Evolutionary conservation across 2,797 vertebrate genomes (phyloP).

Genomic region (Tokudaia tokunoshimensis): DNA sequence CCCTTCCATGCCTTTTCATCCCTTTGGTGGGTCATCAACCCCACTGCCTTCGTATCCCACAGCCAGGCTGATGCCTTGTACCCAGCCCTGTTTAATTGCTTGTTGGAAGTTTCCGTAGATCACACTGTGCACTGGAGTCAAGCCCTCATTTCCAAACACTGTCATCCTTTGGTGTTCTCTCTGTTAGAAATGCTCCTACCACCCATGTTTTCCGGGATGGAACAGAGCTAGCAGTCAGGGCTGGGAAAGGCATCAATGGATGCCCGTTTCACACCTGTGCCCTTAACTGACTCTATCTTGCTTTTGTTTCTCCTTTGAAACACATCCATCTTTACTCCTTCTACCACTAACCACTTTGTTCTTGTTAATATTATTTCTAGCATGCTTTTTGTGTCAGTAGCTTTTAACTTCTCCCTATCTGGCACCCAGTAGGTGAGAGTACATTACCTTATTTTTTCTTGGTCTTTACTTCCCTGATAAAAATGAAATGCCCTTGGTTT

Average conservation of each 20-base stretch:
- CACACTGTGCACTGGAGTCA: not conserved
- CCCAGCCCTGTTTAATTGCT: not conserved
- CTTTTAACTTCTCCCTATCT: not conserved
- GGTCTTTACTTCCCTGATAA: not conserved
- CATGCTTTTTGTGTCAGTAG: not conserved
- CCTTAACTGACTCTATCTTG: not conserved
- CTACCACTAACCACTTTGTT: not conserved
- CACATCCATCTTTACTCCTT: not conserved
- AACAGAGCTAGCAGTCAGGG: not conserved
- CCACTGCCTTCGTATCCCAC: not conserved
- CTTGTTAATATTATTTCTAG: not conserved
- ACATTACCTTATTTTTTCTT: not conserved
- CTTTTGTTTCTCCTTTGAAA: not conserved
- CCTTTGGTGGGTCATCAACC: not conserved
- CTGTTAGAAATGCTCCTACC: not conserved
- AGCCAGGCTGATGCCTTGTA: not conserved
- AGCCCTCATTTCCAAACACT: not conserved
- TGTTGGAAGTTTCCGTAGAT: not conserved
- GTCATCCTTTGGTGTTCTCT: not conserved
- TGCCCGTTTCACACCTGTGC: not conserved
- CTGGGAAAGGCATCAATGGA: not conserved
- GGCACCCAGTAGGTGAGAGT: not conserved
- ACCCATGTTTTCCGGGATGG: not conserved
- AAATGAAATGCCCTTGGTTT: not conserved
- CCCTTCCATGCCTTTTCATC: not conserved